A percentile compares a stretch with the other conserved stretches of the same genome.
These are phyloP conservation scores for Corydoras maculifer DNA, from an alignment of 2,113 vertebrate genomes.

Conservation along the genomic window DNA sequence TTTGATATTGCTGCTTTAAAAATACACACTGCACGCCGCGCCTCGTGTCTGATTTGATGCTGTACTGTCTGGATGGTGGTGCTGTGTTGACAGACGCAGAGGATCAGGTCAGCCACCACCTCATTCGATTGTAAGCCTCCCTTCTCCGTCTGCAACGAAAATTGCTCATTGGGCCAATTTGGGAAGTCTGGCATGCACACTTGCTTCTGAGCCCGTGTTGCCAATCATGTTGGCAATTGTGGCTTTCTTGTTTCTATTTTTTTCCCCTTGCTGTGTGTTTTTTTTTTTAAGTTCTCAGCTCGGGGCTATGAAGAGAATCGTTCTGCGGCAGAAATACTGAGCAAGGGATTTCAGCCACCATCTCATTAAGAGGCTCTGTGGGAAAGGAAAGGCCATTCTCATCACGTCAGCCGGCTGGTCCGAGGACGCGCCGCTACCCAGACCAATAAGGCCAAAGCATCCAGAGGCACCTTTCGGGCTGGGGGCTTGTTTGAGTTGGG, in stretches of 20 bases:
- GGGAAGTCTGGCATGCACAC: slow-evolving; percentile 14
- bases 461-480: not conserved
- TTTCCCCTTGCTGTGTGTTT: not conserved
- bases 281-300: not conserved
- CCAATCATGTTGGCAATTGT: slow-evolving; percentile 39
- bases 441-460: slow-evolving; percentile 18
- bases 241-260: slow-evolving; percentile 16
- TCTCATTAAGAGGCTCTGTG: slow-evolving; percentile 38
- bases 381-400: slow-evolving; percentile 26
- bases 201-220: slow-evolving; percentile 16
- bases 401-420: slow-evolving; percentile 23
- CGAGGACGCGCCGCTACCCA: not conserved
- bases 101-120: not conserved
- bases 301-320: slow-evolving; percentile 10
- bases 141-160: slow-evolving; percentile 18
- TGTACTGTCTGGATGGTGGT: slow-evolving; percentile 26
- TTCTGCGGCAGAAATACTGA: slow-evolving; percentile 32
- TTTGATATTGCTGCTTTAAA: not conserved
- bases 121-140: slow-evolving; percentile 6
- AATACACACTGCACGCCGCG: not conserved
- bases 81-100: slow-evolving; percentile 6
- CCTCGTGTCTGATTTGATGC: slow-evolving; percentile 13
- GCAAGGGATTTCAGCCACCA: slow-evolving; percentile 33
- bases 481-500: not conserved
- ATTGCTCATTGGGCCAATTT: slow-evolving; percentile 34